Conservation (phyloP, 1,140 invertebrate species). For the Zelostemma sp. region DNA sequence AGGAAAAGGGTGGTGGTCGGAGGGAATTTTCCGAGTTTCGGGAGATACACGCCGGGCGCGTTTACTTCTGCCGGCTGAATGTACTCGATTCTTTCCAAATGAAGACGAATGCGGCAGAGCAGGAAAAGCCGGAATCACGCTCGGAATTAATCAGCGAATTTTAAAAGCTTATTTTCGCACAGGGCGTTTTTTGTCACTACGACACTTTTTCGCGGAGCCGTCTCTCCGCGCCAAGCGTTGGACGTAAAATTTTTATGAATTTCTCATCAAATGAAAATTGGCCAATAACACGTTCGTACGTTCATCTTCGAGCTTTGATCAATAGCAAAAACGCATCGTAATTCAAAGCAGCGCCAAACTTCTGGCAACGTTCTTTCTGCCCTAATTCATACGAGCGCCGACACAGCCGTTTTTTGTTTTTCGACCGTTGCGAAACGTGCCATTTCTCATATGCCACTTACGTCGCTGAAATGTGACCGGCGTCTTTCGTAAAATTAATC, state of each 20-base stretch:
- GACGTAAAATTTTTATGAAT: conserved; percentile 41
- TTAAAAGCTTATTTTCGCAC: conserved; percentile 3
- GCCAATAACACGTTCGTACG: conserved; percentile 43
- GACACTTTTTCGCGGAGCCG: background rate
- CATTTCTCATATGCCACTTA: background rate
- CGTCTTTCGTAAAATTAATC: conserved; percentile 5
- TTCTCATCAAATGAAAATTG: conserved; percentile 40
- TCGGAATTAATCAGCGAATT: conserved; percentile 6
- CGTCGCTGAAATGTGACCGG: conserved; percentile 21
- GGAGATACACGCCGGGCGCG: background rate
- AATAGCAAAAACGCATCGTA: conserved; percentile 46
- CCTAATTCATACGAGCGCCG: conserved; percentile 43
- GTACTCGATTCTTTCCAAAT: conserved; percentile 6
- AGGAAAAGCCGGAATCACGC: conserved; percentile 2
- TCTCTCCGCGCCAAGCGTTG: conserved; percentile 21
- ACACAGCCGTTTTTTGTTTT: conserved; percentile 3
- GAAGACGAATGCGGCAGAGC: background rate
- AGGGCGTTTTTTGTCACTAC: background rate
- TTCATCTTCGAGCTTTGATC: conserved; percentile 40
- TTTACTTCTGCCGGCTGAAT: background rate
- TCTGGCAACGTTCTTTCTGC: conserved; percentile 47
- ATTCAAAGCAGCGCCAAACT: conserved; percentile 47
- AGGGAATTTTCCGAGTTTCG: background rate
- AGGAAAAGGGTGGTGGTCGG: background rate
- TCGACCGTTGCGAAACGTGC: background rate